Evolutionary conservation across 2,113 vertebrate species (phyloP).

Genomic region (Grallaria varia): DNA sequence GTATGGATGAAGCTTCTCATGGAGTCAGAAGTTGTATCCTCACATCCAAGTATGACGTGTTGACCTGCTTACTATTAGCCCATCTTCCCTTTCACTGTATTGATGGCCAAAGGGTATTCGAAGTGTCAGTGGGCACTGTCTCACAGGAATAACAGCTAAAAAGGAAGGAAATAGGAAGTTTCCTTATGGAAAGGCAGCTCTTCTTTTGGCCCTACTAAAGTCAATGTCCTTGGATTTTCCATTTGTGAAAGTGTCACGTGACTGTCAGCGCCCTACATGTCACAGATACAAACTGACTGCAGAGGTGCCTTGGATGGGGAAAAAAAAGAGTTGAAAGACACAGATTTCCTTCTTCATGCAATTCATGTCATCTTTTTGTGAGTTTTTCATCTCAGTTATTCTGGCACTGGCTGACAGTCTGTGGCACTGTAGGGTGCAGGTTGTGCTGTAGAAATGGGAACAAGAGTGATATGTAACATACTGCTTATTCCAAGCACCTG

Average conservation of each 20-base stretch:
- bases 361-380: not conserved
- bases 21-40: not conserved
- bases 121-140: not conserved
- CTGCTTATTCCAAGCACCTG: not conserved
- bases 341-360: not conserved
- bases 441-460: not conserved
- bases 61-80: not conserved
- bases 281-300: not conserved
- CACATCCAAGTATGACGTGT: not conserved
- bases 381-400: not conserved
- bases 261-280: not conserved
- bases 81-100: not conserved
- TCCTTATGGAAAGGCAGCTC: not conserved
- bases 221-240: not conserved
- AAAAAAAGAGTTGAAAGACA: not conserved
- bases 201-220: not conserved
- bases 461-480: accelerated
- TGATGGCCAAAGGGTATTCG: not conserved
- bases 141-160: not conserved
- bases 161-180: not conserved
- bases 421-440: not conserved
- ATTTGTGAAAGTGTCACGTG: not conserved
- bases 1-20: not conserved
- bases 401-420: not conserved
- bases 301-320: not conserved